Percentiles rank a stretch among this genome's conserved stretches.
Evolutionary conservation across 2,888 invertebrate species (phyloP).

Genomic region (Lagria hirta): DNA sequence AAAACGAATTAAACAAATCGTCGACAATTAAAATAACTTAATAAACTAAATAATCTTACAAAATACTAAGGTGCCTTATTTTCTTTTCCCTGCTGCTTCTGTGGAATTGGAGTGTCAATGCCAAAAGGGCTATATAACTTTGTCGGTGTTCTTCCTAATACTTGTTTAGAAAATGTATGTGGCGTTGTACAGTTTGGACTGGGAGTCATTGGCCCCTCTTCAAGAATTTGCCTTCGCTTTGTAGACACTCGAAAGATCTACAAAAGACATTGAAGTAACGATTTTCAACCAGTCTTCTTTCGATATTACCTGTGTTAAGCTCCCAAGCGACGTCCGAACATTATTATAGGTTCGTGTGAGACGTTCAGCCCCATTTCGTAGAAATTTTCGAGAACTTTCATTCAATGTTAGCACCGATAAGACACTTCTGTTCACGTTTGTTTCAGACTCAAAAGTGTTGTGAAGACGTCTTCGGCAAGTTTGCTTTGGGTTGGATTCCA

Average conservation of each 20-base stretch:
- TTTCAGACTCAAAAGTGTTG: constrained; percentile 47
- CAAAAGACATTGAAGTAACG: constrained; percentile 12
- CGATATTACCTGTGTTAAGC: constrained; percentile 63
- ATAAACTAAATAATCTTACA: too few relatives aligned
- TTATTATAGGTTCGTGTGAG: constrained; percentile 67
- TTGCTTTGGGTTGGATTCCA: too few relatives aligned
- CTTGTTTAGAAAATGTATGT: constrained; percentile 53
- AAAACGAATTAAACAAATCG: too few relatives aligned
- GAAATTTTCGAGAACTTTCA: constrained; percentile 62
- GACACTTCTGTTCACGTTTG: constrained; percentile 44
- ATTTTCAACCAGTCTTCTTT: neutral
- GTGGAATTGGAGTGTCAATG: constrained; percentile 58
- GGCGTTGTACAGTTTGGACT: constrained; percentile 55
- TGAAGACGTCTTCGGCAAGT: constrained; percentile 48
- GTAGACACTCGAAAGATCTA: constrained; percentile 61
- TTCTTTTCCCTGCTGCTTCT: neutral
- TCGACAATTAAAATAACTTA: too few relatives aligned
- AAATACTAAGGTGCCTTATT: too few relatives aligned
- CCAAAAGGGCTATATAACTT: constrained; percentile 76
- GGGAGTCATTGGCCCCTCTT: constrained; percentile 59
- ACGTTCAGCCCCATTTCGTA: constrained; percentile 68
- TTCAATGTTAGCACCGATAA: constrained; percentile 57
- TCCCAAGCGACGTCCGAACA: constrained; percentile 66
- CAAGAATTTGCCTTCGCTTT: constrained; percentile 57
- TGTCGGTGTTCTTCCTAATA: constrained; percentile 68